Evolutionary conservation across 2,888 invertebrate species (phyloP), one percentile per base, ranked within the genome.

Genomic region (Apamea sordens): DNA sequence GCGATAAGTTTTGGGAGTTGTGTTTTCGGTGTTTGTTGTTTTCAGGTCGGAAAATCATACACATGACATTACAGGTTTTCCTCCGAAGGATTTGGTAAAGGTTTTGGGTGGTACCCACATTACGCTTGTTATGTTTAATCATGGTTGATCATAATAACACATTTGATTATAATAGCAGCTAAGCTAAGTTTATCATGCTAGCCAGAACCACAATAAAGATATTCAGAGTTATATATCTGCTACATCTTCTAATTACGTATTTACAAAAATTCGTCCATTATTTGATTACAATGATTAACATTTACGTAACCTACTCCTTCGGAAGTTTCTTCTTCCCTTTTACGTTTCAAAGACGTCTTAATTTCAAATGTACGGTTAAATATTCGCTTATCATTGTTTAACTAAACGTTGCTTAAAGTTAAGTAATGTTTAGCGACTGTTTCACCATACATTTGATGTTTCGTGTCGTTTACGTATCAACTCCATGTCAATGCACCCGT

Each of bases 1-100:
- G 73, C 13, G 63, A 81, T 67, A 56, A 65, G 53, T 74, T 74
- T 50, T 47, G 15, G 53, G 13, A 64, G 24, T 47, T 53, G 15
- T 84, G 28, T 65, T 61, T 59, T 56, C 5, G 32, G 21, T 61
- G n/a, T 18, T 41, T 75, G 10, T 68, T 61, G 32, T 64, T 28
- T 56, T 28, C 11, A 24, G 11, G 24, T 18, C 13, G 24, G 6
- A 13, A 56, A 56, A 24, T 24, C 24, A 24, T 24, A 24, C 56
- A 24, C 24, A 56, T 10, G 8, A 56, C 8, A n/a, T 59, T 13
- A n/a, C 11, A 4, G 13, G 2, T n/a, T 59, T 56, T n/a, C 2
- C 56, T 1, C 3, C 11, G 10, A 56, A n/a, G 11, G 56, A 1
- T n/a, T 59, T 59, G 5, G 56, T 11, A 5, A 10, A n/a, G 1